Conservation (phyloP, 2,113 vertebrate genomes). For the Entosphenus tridentatus region DNA sequence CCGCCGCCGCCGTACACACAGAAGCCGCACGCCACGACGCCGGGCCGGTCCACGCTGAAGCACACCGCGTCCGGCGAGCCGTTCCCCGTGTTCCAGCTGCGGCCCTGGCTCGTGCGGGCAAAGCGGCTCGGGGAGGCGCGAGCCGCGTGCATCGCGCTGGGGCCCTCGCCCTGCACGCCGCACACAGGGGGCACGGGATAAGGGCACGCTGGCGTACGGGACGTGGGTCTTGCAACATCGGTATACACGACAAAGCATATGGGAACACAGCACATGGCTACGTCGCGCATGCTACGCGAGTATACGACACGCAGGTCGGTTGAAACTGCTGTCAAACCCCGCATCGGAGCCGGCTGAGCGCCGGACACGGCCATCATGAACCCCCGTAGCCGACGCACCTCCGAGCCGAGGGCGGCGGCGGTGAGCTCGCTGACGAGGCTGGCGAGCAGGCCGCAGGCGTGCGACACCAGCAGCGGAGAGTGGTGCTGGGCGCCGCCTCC, state of each 20-base stretch:
- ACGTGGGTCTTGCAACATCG: no score
- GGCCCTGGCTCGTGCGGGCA: slow-evolving; percentile 90
- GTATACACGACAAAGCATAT: no score
- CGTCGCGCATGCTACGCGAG: no score
- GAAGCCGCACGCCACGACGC: slow-evolving; percentile 79
- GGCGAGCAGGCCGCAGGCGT: slow-evolving; percentile 76
- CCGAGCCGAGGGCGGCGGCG: slow-evolving; percentile 75
- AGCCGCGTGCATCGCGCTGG: slow-evolving; percentile 80
- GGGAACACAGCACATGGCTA: no score
- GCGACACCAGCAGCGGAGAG: slow-evolving; percentile 81
- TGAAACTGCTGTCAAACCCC: no score
- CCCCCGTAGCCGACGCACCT: slow-evolving; percentile 25
- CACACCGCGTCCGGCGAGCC: slow-evolving; percentile 96
- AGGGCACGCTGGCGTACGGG: no score
- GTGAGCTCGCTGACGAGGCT: slow-evolving; percentile 94
- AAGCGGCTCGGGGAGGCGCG: slow-evolving; percentile 84
- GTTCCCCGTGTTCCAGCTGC: slow-evolving; percentile 97
- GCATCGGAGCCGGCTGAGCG: no score
- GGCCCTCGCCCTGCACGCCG: slow-evolving; percentile 49
- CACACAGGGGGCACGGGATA: neutral
- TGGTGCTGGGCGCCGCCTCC: slow-evolving; percentile 56
- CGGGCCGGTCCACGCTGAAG: slow-evolving; percentile 76
- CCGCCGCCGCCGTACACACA: slow-evolving; percentile 93
- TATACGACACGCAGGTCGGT: no score
- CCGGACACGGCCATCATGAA: no score